These are phyloP conservation scores for Eupithecia exiguata DNA, from an alignment of 2,888 invertebrate species.

Conservation along the genomic window DNA sequence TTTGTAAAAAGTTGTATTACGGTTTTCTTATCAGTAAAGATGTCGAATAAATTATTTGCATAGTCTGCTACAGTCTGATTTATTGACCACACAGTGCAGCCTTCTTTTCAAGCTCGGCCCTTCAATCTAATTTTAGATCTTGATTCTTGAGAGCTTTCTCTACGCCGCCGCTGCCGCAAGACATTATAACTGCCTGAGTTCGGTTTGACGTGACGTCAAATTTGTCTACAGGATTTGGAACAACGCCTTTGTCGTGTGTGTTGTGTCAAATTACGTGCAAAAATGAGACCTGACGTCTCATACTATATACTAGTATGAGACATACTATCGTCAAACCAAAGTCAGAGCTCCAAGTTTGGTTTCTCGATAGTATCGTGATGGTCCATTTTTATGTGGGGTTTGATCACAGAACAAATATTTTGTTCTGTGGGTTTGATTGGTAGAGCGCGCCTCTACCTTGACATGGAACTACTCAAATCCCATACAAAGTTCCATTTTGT, in stretches of 20 bases:
- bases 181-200: neutral
- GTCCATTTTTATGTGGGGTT: neutral
- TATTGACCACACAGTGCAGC: neutral
- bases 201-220: neutral
- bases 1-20: neutral
- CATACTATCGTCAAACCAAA: neutral
- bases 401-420: too few relatives aligned
- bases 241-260: slow-evolving; percentile 44
- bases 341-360: neutral
- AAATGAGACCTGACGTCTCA: neutral
- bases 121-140: neutral
- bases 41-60: neutral
- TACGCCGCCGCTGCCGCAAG: neutral
- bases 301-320: too few relatives aligned
- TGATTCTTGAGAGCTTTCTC: neutral
- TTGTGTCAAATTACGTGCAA: neutral
- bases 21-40: neutral
- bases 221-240: slow-evolving; percentile 26
- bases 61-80: neutral
- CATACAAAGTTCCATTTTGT: neutral
- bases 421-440: too few relatives aligned
- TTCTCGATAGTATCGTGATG: neutral
- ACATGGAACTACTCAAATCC: too few relatives aligned
- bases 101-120: neutral
- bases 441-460: too few relatives aligned